phyloP scores from a whole-genome alignment of 2,113 vertebrate species.

The Cryptomyrus ogoouensis region DNA sequence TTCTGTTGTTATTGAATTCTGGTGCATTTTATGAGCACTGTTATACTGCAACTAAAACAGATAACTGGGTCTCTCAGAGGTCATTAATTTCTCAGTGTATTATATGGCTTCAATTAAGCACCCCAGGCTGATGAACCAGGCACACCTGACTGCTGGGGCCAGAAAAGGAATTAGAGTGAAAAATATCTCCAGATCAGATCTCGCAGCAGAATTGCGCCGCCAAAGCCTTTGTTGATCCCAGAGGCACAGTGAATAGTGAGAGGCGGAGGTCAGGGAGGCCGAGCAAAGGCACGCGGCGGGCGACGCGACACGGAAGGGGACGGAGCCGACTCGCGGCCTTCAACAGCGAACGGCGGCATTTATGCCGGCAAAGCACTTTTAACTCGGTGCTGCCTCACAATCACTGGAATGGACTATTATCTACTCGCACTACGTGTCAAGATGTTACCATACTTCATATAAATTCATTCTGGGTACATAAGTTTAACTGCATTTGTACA shows the following conservation, averaged over 20 bases:
- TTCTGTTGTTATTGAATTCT: slow-evolving; percentile 48
- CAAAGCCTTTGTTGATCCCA: background rate
- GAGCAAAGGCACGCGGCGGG: background rate
- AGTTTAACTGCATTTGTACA: slow-evolving; percentile 9
- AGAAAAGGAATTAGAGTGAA: slow-evolving; percentile 31
- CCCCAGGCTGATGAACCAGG: slow-evolving; percentile 32
- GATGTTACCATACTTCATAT: background rate
- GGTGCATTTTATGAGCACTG: slow-evolving; percentile 45
- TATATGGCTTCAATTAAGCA: slow-evolving; percentile 54
- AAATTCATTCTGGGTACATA: background rate
- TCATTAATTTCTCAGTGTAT: slow-evolving; percentile 56
- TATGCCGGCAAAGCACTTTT: background rate
- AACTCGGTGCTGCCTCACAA: slow-evolving; percentile 3
- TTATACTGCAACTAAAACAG: slow-evolving; percentile 34
- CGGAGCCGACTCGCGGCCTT: background rate
- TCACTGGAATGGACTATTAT: background rate
- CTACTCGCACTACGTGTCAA: background rate
- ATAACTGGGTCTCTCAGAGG: slow-evolving; percentile 40
- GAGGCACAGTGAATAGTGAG: background rate
- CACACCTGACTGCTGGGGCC: background rate
- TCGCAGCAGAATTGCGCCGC: slow-evolving; percentile 26
- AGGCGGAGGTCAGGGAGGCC: background rate
- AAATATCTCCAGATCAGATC: slow-evolving; percentile 32
- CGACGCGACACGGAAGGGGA: background rate
- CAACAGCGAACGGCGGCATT: background rate